Evolutionary conservation across 2,888 invertebrate species (phyloP), one percentile per base, ranked within the genome.

Genomic region (Allygus modestus): DNA sequence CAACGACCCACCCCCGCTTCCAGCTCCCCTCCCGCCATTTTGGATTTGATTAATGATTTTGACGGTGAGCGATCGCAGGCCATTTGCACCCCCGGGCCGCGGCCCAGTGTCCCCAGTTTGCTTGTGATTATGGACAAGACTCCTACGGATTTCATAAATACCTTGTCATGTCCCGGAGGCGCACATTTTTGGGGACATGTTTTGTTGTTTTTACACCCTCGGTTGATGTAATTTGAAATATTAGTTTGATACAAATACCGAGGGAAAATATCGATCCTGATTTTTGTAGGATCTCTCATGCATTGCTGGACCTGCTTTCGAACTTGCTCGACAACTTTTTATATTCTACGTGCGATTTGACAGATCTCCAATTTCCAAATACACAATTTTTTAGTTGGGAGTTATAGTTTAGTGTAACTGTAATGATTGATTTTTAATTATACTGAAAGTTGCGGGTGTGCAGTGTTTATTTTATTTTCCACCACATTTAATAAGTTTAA

Each of bases 41-140:
- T 71, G 83, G 71, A 82, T 77, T 77, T 77, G 77, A 77, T 77
- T 77, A 77, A 77, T 77, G 77, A 77, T 77, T 51, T 51, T 43
- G 28, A 77, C 46, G 28, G 77, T 77, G 77, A 77, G 77, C 26
- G 77, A 77, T 77, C 77, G 17, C 46, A 17, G 51, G 46, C 77
- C 46, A 77, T 77, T 77, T 77, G 77, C 77, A 43, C 51, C 46
- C 46, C 73, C 77, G 51, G 43, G 17, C 41, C 41, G 41, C 77
- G 51, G 46, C 51, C 46, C 20, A 17, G 46, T 46, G 77, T 77
- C 77, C 77, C 77, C 46, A 28, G 46, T 77, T 71, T 20, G 37
- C 71, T 37, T 41, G 71, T 71, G 71, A 71, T 71, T 71, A 71
- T 71, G 71, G 71, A 71, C 71, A 71, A 71, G 71, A 71, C 71